Conservation (phyloP, 2,797 vertebrate genomes). For the Acipenser oxyrinchus region DNA sequence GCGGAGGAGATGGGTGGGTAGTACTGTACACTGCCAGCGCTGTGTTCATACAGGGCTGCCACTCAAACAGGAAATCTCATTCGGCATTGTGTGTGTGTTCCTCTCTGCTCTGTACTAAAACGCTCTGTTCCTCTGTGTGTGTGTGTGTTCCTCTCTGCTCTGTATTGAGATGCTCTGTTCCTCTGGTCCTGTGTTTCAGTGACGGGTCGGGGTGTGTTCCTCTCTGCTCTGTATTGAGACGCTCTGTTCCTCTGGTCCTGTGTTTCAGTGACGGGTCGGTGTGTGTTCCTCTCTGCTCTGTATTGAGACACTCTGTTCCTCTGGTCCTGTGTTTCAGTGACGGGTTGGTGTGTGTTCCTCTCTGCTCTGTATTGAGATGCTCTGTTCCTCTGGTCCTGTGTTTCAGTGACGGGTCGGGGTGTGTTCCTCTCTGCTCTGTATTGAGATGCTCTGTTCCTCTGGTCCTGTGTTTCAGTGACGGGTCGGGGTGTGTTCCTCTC, state of each 20-base stretch:
- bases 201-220: no score
- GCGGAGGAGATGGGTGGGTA: constrained; percentile 46
- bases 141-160: neutral
- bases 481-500: constrained; percentile 28
- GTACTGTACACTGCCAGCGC: constrained; percentile 6
- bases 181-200: no score
- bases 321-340: no score
- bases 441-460: constrained; percentile 18
- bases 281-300: neutral
- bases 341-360: neutral
- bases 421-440: neutral
- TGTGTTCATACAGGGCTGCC: no score
- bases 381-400: no score
- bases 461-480: constrained; percentile 40
- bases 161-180: neutral
- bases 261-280: neutral
- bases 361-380: no score
- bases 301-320: no score
- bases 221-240: no score
- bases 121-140: neutral
- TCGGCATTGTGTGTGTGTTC: neutral
- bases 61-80: no score
- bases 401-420: no score
- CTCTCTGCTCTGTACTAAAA: neutral
- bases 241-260: neutral